Conservation (phyloP, 1,140 invertebrate species). For the Adelges cooleyi region DNA sequence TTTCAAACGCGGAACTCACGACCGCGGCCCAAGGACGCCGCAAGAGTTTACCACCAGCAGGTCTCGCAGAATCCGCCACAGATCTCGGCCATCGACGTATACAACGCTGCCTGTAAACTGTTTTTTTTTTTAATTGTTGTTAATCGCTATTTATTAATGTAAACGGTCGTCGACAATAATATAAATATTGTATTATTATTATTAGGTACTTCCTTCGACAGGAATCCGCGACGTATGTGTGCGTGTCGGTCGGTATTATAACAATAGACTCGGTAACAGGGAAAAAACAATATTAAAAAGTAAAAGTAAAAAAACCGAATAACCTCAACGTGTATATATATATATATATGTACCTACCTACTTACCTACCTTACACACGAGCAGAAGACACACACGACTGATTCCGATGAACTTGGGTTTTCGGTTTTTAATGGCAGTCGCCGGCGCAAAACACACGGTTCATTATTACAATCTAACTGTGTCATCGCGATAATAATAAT, state of each 20-base stretch:
- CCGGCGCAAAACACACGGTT: not conserved
- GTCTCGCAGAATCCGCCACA: not conserved
- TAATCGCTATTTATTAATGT: no score
- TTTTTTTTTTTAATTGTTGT: no score
- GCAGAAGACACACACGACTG: constrained; percentile 28
- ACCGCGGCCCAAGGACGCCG: not conserved
- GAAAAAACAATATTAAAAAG: constrained; percentile 1
- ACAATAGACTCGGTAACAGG: not conserved
- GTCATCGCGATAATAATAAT: constrained; percentile 10
- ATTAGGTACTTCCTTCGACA: no score
- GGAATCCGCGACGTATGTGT: no score
- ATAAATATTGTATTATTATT: no score
- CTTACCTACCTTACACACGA: no score
- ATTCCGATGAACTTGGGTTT: constrained; percentile 27
- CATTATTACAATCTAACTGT: constrained; percentile 19
- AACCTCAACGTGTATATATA: constrained; percentile 23
- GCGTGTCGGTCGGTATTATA: not conserved
- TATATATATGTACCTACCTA: no score
- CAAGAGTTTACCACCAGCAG: no score
- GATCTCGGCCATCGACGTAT: not conserved
- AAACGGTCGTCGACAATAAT: no score
- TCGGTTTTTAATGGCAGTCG: not conserved
- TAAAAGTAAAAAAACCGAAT: constrained; percentile 18
- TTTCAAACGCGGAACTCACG: constrained; percentile 18
- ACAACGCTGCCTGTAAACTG: no score